These are phyloP conservation scores for Drosophila crucigera DNA, from an alignment of 2,888 invertebrate genomes.

Conservation along the genomic window DNA sequence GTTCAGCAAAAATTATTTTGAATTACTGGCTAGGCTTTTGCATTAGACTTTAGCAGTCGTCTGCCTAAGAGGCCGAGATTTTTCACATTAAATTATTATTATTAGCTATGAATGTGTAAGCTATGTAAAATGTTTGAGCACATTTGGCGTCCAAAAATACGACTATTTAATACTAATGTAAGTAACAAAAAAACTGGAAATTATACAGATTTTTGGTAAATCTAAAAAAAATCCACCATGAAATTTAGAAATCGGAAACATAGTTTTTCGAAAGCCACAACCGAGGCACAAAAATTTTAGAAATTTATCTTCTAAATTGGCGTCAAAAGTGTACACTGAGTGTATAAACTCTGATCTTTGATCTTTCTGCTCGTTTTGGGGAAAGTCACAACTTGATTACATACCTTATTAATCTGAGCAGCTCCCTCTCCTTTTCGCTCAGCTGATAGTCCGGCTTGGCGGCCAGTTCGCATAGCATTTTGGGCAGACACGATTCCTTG, in stretches of 20 bases:
- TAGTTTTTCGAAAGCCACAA: too few relatives aligned
- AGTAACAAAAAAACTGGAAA: too few relatives aligned
- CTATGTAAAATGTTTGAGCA: too few relatives aligned
- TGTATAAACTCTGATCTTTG: constrained; percentile 7
- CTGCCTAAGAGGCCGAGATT: background rate
- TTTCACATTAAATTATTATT: background rate
- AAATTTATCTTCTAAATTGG: too few relatives aligned
- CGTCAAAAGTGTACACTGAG: background rate
- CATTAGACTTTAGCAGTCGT: background rate
- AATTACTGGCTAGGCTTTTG: background rate
- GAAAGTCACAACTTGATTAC: constrained; percentile 27
- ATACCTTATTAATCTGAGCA: constrained; percentile 84
- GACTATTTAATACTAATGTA: too few relatives aligned
- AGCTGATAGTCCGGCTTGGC: constrained; percentile 84
- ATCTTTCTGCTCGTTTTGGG: background rate
- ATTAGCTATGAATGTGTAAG: too few relatives aligned
- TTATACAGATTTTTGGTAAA: rapidly evolving
- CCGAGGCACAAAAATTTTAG: too few relatives aligned
- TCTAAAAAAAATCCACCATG: too few relatives aligned
- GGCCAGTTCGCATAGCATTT: constrained; percentile 85
- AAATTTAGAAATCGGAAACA: too few relatives aligned
- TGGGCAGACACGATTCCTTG: constrained; percentile 85
- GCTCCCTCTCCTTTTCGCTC: constrained; percentile 84
- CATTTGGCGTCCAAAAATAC: too few relatives aligned
- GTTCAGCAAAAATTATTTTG: background rate